A percentile compares a stretch with the other conserved stretches of the same genome.
phyloP scores from a whole-genome alignment of 2,797 vertebrate genomes.

The Microchirus variegatus region DNA sequence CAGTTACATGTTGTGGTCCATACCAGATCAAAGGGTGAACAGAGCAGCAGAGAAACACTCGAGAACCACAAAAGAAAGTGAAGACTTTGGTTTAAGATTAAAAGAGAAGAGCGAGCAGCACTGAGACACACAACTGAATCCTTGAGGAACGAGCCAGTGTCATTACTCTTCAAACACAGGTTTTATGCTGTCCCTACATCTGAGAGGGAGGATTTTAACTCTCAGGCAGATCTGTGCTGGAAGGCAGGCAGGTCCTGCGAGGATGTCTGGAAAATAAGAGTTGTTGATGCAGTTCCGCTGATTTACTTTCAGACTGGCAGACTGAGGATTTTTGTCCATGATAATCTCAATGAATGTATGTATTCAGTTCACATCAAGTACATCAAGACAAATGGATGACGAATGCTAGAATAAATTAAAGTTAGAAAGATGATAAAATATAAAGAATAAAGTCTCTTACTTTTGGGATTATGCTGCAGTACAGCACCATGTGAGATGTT shows the following conservation, averaged over 20 bases:
- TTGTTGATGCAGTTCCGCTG: constrained; percentile 12
- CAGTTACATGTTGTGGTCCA: constrained; percentile 50
- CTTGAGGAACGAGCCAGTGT: constrained; percentile 30
- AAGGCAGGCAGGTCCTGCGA: constrained; percentile 28
- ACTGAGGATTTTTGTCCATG: neutral
- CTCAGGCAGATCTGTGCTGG: constrained; percentile 27
- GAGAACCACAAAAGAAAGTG: constrained; percentile 35
- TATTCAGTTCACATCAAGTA: too few relatives aligned
- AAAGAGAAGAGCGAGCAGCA: constrained; percentile 45
- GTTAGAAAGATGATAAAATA: neutral
- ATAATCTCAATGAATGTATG: neutral
- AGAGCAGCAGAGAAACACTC: constrained; percentile 23
- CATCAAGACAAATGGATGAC: constrained; percentile 8
- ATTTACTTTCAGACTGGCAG: constrained; percentile 20
- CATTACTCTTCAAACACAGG: constrained; percentile 39
- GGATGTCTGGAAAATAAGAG: constrained; percentile 18
- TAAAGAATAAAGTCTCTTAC: constrained; percentile 18
- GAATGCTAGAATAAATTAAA: constrained; percentile 8
- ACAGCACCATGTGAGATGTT: neutral
- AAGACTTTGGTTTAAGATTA: constrained; percentile 48
- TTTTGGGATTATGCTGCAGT: neutral
- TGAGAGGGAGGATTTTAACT: constrained; percentile 34
- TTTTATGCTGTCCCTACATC: constrained; percentile 51
- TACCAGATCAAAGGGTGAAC: constrained; percentile 56
- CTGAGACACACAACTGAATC: constrained; percentile 40